Evolutionary conservation across 2,888 invertebrate genomes (phyloP), one percentile per base, ranked within the genome.

Genomic region (Brachyptera risi): DNA sequence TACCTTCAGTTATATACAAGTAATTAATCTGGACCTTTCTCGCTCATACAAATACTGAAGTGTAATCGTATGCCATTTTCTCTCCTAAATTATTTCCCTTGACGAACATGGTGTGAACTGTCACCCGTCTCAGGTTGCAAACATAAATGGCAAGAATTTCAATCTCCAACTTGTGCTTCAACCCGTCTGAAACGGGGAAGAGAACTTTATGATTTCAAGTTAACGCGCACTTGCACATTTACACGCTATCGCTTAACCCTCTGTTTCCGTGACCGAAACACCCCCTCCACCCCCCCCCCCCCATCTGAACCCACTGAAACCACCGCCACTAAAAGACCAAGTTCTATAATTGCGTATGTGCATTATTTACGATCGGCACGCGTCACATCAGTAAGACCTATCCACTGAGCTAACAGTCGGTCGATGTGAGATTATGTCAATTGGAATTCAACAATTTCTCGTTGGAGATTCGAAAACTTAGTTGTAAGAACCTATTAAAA

Each of bases 321-420:
- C n/a, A n/a, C n/a, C 35, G 11, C 54, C 54, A 37, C 54, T 54
- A 37, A 37, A 54, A 21, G 54, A 38, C 37, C 54, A 54, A 54
- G 37, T 54, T 44, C 44, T 54, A 35, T 54, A 54, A 54, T 54
- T 54, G 54, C 54, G 54, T 54, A 54, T 35, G 54, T 54, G 37
- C 54, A 54, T 54, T 37, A 54, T 54, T 54, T 54, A 54, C 21
- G 54, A 54, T 31, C 54, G 35, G 23, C 54, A 35, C 37, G 37
- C 37, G 37, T n/a, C n/a, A 31, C 35, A 24, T 23, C 23, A 17
- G 35, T 37, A 35, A 54, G 35, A 54, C 7, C 7, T 37, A 54
- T 54, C 13, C 54, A 31, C 3, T 7, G 42, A 42, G 21, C 21
- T 3, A 11, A 11, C 19, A 42, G 21, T 19, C 42, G n/a, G 13